Percentiles rank a stretch among this genome's conserved stretches.
phyloP scores from a whole-genome alignment of 1,140 invertebrate genomes.

The Pseudoatta argentina region DNA sequence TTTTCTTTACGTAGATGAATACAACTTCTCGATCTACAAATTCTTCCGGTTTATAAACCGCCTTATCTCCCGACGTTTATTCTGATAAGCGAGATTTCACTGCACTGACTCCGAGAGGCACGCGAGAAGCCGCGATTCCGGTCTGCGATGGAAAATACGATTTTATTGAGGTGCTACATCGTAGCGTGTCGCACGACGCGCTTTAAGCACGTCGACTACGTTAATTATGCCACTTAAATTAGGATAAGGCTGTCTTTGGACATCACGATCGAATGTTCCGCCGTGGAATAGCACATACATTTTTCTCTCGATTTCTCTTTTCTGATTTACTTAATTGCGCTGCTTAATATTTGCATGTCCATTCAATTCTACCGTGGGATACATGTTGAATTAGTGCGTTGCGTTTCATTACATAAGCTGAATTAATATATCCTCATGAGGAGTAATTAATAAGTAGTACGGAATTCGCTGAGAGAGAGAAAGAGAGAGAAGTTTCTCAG shows the following conservation, averaged over 20 bases:
- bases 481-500: not conserved
- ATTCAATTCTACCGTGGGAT: conserved; percentile 3
- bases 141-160: conserved; percentile 53
- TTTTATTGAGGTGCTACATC: conserved; percentile 57
- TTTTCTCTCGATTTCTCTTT: not conserved
- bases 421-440: conserved; percentile 22
- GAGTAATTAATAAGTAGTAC: conserved; percentile 12
- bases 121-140: conserved; percentile 34
- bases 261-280: conserved; percentile 31
- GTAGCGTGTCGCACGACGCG: conserved; percentile 40
- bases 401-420: conserved; percentile 25
- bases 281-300: not conserved
- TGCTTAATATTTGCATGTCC: conserved; percentile 37
- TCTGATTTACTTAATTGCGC: conserved; percentile 34
- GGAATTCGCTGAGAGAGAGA: not conserved
- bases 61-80: conserved; percentile 29
- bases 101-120: conserved; percentile 7
- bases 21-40: conserved; percentile 23
- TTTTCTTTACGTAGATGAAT: conserved; percentile 12
- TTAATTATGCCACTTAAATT: conserved; percentile 60
- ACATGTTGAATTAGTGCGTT: conserved; percentile 15
- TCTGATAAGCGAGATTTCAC: conserved; percentile 34
- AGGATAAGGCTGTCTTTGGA: conserved; percentile 27
- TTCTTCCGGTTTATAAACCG: conserved; percentile 32
- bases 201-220: conserved; percentile 34